Conservation (phyloP, 2,113 vertebrate species). For the Parotia lawesii region DNA sequence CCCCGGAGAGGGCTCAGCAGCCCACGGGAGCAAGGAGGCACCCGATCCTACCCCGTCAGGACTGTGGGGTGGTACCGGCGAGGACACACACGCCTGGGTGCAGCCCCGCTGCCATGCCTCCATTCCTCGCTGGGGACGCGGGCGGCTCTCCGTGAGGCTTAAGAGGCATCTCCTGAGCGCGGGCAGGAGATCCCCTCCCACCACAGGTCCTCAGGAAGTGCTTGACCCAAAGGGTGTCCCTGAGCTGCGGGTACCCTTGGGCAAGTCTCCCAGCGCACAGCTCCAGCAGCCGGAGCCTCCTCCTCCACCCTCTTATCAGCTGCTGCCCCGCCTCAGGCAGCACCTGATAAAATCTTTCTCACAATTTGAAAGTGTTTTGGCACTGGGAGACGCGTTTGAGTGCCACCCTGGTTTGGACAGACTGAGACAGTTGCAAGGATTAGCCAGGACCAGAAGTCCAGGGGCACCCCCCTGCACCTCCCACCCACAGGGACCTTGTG, state of each 20-base stretch:
- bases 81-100: neutral
- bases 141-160: neutral
- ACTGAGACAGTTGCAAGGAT: neutral
- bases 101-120: too few relatives aligned
- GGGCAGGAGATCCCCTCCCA: neutral
- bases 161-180: neutral
- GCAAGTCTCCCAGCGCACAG: neutral
- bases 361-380: neutral
- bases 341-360: neutral
- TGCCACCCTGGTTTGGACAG: neutral
- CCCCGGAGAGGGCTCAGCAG: neutral
- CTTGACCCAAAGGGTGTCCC: neutral
- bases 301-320: neutral
- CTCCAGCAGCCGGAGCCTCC: neutral
- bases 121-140: accelerated
- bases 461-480: accelerated
- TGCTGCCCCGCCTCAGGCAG: neutral
- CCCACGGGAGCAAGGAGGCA: accelerated
- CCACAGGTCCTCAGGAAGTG: neutral
- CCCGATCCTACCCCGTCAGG: accelerated
- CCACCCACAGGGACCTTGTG: neutral
- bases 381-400: accelerated
- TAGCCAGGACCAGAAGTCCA: neutral
- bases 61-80: accelerated
- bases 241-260: neutral